Evolutionary conservation across 2,113 vertebrate genomes (phyloP), one percentile per base, ranked within the genome.

Genomic region (Ptychochromis oligacanthus): DNA sequence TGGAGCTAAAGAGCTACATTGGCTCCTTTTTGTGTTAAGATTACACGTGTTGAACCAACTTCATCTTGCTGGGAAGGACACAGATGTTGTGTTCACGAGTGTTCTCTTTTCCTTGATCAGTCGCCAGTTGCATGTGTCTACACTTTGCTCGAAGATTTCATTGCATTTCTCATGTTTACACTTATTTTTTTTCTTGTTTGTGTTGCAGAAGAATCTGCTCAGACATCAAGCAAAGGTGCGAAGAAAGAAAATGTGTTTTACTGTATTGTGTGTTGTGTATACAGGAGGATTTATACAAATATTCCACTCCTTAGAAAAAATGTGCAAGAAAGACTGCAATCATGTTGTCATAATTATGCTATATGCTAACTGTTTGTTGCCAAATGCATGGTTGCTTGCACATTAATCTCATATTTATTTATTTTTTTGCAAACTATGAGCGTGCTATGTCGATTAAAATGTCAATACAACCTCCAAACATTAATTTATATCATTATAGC

Each of bases 181-280:
- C 15, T 65, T 54, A 17, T 59, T 62, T 56, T 3, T 80, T 22
- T 38, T 20, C 61, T 81, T 72, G 59, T 52, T 28, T 76, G 24
- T 86, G 55, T 92, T 92, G n/a, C 82, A 94, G 92, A 70, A 46
- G 70, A 81, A 24, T 58, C 85, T 62, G 65, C 79, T 46, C 17
- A 72, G 59, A 70, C 85, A 20, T 76, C 89, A 78, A 77, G 13
- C 58, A 75, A 92, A 86, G 94, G 93, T 95, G 86, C 46, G 43
- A 81, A 61, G 46, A 9, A 60, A 38, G 17, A 24, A 74, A 77
- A 61, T 56, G 13, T 17, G 20, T 26, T 34, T 43, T 18, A 9
- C 31, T 85, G 54, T 58, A 34, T 72, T 6, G 4, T 38, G 22
- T 40, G 9, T 62, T 20, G 43, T 15, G 49, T 43, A 59, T 43